phyloP scores from a whole-genome alignment of 2,888 invertebrate genomes.

The Ectemnius lituratus region DNA sequence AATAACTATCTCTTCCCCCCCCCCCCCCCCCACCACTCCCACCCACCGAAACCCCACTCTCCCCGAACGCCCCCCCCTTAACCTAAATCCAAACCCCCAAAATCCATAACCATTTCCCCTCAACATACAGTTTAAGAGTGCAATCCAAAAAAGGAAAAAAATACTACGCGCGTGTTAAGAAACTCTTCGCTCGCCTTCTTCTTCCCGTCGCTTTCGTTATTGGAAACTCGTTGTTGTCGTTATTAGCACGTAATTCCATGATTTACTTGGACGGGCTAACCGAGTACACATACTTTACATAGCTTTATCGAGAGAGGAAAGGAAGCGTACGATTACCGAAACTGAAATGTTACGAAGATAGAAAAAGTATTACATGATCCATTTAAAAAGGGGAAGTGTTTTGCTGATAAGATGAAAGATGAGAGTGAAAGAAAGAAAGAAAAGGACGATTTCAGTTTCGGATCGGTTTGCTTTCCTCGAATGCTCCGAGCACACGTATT shows the following conservation, averaged over 20 bases:
- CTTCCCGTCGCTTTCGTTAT: slow-evolving; percentile 9
- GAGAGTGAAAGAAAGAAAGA: neutral
- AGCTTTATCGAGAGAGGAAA: neutral
- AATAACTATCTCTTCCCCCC: no score
- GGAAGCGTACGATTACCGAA: neutral
- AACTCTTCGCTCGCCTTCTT: slow-evolving; percentile 9
- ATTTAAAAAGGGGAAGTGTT: neutral
- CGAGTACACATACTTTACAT: neutral
- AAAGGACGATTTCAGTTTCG: neutral
- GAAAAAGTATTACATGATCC: neutral
- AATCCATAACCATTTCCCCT: no score
- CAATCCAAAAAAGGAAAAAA: no score
- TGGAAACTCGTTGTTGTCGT: slow-evolving; percentile 5
- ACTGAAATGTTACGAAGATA: neutral
- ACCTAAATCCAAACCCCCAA: no score
- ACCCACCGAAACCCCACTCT: no score
- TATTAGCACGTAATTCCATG: slow-evolving; percentile 6
- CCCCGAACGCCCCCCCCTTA: no score
- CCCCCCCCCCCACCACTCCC: no score
- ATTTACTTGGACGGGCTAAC: slow-evolving; percentile 5
- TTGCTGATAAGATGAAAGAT: slow-evolving; percentile 7
- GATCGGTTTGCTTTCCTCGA: slow-evolving; percentile 9
- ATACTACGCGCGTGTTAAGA: neutral
- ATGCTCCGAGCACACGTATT: slow-evolving; percentile 18
- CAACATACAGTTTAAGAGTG: no score